These are phyloP conservation scores for Urosaurus nigricauda DNA, from an alignment of 2,797 vertebrate species.

Conservation along the genomic window DNA sequence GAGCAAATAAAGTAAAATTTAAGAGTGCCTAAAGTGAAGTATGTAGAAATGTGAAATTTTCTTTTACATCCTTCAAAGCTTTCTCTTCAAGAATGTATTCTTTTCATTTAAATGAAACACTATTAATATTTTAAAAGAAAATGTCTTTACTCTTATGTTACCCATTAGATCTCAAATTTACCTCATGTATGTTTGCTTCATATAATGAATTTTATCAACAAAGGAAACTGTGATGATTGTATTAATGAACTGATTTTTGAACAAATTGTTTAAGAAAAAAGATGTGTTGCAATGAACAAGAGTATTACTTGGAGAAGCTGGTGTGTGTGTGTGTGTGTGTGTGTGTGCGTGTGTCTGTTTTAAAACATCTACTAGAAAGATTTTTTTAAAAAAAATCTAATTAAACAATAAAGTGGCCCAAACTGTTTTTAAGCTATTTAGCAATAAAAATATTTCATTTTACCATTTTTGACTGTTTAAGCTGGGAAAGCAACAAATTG, in stretches of 20 bases:
- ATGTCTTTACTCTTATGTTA: conserved; percentile 55
- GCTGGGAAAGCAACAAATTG: conserved; percentile 67
- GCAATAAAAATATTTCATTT: conserved; percentile 62
- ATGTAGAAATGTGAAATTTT: conserved; percentile 64
- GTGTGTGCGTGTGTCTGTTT: too few relatives aligned
- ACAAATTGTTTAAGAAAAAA: conserved; percentile 18
- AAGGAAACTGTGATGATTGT: conserved; percentile 47
- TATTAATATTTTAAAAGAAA: conserved; percentile 68
- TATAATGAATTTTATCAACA: conserved; percentile 44
- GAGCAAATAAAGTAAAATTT: conserved; percentile 43
- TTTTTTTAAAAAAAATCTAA: conserved; percentile 72
- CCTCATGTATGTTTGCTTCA: conserved; percentile 16
- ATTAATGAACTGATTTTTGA: conserved; percentile 43
- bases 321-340: too few relatives aligned
- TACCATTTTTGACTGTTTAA: conserved; percentile 71
- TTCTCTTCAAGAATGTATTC: conserved; percentile 68
- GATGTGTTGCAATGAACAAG: conserved; percentile 4
- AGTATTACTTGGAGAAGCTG: conserved; percentile 16
- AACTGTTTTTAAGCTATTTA: conserved; percentile 20
- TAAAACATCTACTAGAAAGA: conserved; percentile 44
- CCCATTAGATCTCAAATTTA: conserved; percentile 16
- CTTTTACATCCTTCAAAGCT: conserved; percentile 52
- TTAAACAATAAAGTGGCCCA: conserved; percentile 76
- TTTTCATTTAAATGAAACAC: conserved; percentile 75
- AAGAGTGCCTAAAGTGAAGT: conserved; percentile 68